Percentiles rank a stretch among this genome's conserved stretches.
These are phyloP conservation scores for Nannoperca obscura DNA, from an alignment of 2,797 vertebrate species.

Conservation along the genomic window DNA sequence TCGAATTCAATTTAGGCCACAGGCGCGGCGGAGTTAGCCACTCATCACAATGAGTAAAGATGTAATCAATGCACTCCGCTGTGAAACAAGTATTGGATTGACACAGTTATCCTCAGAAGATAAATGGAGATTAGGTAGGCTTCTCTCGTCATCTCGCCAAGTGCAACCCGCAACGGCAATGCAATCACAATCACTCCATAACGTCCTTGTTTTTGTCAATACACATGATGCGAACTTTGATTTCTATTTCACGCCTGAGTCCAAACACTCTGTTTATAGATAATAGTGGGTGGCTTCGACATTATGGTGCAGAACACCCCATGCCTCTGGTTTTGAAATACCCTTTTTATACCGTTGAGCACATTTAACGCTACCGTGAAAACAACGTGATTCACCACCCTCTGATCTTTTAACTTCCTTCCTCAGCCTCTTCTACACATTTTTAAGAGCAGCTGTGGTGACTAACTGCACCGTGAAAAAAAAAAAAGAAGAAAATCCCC, in stretches of 20 bases:
- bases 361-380: constrained; percentile 71
- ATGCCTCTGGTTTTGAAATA: constrained; percentile 69
- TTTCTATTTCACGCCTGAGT: constrained; percentile 76
- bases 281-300: constrained; percentile 73
- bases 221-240: constrained; percentile 72
- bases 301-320: constrained; percentile 70
- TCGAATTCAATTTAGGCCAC: constrained; percentile 70
- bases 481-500: constrained; percentile 44
- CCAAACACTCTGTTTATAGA: constrained; percentile 72
- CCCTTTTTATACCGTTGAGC: constrained; percentile 70
- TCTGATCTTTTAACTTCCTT: constrained; percentile 76
- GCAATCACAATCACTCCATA: constrained; percentile 63
- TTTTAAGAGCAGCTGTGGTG: constrained; percentile 69
- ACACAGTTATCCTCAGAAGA: constrained; percentile 77
- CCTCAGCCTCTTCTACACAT: constrained; percentile 68
- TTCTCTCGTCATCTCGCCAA: constrained; percentile 41
- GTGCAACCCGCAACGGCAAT: constrained; percentile 44
- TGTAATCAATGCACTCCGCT: constrained; percentile 77
- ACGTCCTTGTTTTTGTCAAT: constrained; percentile 73
- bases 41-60: constrained; percentile 75
- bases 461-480: constrained; percentile 59
- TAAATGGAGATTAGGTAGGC: constrained; percentile 73
- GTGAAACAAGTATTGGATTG: constrained; percentile 78
- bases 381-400: constrained; percentile 72
- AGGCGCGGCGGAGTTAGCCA: constrained; percentile 66